Conservation (phyloP, 2,113 vertebrate genomes). For the Phaethornis superciliosus region DNA sequence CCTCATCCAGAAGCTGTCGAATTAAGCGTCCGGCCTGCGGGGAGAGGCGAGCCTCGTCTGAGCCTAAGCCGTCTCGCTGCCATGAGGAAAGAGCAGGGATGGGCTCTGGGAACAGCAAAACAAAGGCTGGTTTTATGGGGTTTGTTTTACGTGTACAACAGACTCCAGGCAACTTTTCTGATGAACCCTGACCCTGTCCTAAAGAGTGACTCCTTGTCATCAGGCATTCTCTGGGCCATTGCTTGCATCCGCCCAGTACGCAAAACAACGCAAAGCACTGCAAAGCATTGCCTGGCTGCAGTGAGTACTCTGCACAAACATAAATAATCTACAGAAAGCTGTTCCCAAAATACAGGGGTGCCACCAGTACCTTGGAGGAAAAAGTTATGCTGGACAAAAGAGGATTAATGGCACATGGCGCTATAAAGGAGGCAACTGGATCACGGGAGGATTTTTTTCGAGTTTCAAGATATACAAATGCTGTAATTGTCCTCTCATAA, state of each 20-base stretch:
- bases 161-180: background rate
- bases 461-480: background rate
- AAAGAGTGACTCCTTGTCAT: accelerated
- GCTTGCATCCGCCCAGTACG: background rate
- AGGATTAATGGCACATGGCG: background rate
- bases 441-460: background rate
- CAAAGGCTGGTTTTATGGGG: slow-evolving; percentile 25
- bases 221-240: background rate
- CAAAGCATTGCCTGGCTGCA: background rate
- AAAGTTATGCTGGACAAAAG: background rate
- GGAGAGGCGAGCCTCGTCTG: slow-evolving; percentile 88
- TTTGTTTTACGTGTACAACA: background rate
- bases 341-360: background rate
- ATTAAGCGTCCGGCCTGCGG: slow-evolving; percentile 89
- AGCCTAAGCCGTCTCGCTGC: slow-evolving; percentile 85
- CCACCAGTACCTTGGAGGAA: background rate
- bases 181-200: background rate
- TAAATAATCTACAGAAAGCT: background rate
- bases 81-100: slow-evolving; percentile 84
- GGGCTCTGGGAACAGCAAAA: slow-evolving; percentile 80
- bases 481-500: background rate
- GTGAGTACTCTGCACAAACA: background rate
- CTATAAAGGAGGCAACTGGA: background rate
- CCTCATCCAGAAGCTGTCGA: slow-evolving; percentile 90
- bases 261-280: background rate